Conservation (phyloP, 2,888 invertebrate species). For the Willowsia nigromaculata region DNA sequence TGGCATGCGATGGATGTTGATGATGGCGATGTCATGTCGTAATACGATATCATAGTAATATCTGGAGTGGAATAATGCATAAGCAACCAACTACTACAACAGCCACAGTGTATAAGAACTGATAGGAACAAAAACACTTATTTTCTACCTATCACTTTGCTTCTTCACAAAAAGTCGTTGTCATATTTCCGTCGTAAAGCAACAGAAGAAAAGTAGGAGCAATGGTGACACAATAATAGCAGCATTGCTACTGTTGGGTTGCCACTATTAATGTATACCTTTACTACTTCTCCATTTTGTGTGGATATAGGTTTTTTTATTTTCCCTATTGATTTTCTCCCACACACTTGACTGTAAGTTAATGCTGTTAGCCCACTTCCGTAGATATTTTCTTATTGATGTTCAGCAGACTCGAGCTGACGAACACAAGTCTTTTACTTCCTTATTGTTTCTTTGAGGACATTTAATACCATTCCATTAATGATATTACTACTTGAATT, state of each 20-base stretch:
- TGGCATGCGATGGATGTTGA: conserved; percentile 28
- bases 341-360: not conserved
- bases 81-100: not conserved
- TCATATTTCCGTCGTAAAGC: not conserved
- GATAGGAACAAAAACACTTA: conserved; percentile 1
- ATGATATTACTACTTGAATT: not conserved
- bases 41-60: conserved; percentile 11
- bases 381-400: not conserved
- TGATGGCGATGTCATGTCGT: conserved; percentile 28
- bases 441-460: conserved; percentile 18
- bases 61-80: conserved; percentile 35
- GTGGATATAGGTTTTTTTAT: not conserved
- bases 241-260: not conserved
- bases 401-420: not conserved
- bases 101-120: not conserved
- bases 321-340: not conserved
- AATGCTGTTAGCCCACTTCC: not conserved
- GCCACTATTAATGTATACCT: not conserved
- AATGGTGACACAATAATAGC: conserved; percentile 8
- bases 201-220: not conserved
- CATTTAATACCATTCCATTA: conserved; percentile 32
- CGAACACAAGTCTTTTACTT: not conserved
- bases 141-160: conserved; percentile 12
- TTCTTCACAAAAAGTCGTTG: not conserved
- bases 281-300: not conserved